Conservation (phyloP, 2,113 vertebrate genomes). For the Planiliza haematocheilus region DNA sequence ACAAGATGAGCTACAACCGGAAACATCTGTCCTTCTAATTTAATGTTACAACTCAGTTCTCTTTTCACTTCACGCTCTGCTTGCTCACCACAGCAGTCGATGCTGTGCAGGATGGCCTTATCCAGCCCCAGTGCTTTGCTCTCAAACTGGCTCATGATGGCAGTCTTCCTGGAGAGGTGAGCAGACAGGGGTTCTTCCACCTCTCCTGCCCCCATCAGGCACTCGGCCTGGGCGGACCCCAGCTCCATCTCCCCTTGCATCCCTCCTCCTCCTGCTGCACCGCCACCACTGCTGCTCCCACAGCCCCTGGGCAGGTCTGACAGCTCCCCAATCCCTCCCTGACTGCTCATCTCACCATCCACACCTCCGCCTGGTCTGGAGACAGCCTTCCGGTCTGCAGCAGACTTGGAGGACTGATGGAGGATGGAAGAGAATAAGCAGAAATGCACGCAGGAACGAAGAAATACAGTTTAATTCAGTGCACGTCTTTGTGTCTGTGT, state of each 20-base stretch:
- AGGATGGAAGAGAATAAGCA: slow-evolving; percentile 8
- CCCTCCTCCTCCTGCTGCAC: slow-evolving; percentile 75
- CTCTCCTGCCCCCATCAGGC: slow-evolving; percentile 88
- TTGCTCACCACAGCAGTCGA: slow-evolving; percentile 91
- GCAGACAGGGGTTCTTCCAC: slow-evolving; percentile 89
- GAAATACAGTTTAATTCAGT: background rate
- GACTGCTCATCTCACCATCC: slow-evolving; percentile 90
- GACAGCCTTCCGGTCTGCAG: slow-evolving; percentile 89
- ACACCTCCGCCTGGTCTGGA: slow-evolving; percentile 86
- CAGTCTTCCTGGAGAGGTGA: slow-evolving; percentile 92
- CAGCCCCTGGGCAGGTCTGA: slow-evolving; percentile 71
- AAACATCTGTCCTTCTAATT: background rate
- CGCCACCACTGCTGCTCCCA: slow-evolving; percentile 84
- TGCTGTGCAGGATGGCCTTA: slow-evolving; percentile 97
- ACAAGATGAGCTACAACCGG: background rate
- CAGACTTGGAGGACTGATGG: slow-evolving; percentile 92
- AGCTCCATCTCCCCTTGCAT: slow-evolving; percentile 90
- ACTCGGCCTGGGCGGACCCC: slow-evolving; percentile 87
- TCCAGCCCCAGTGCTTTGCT: slow-evolving; percentile 96
- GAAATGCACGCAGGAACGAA: background rate
- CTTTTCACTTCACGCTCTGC: background rate
- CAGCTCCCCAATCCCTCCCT: slow-evolving; percentile 81
- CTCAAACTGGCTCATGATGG: slow-evolving; percentile 93
- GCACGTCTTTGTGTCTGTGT: background rate
- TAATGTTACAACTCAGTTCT: background rate